These are phyloP conservation scores for Hypselothyrea guttata DNA, from an alignment of 2,888 invertebrate genomes.

Conservation along the genomic window DNA sequence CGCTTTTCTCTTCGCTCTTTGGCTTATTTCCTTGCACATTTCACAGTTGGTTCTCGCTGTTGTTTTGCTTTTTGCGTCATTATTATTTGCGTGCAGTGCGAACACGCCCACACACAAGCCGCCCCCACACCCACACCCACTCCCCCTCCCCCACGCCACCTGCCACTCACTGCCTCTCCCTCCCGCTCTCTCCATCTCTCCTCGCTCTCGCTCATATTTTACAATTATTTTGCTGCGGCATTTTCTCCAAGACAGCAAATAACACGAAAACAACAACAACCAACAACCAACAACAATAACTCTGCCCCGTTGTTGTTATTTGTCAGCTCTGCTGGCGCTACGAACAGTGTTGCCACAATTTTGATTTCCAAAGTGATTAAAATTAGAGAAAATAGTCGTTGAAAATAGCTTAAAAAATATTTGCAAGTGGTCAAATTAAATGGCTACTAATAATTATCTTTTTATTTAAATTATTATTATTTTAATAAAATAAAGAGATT, in stretches of 20 bases:
- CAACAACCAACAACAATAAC: constrained; percentile 36
- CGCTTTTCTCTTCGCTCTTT: background rate
- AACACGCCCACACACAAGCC: constrained; percentile 29
- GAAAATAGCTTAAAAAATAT: too few species aligned
- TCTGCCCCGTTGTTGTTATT: constrained; percentile 19
- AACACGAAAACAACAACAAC: constrained; percentile 53
- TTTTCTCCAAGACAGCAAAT: constrained; percentile 68
- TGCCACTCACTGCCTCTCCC: too few species aligned
- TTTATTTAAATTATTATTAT: too few species aligned
- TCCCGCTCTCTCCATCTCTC: constrained; percentile 5
- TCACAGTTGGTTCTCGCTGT: constrained; percentile 32
- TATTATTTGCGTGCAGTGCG: constrained; percentile 57
- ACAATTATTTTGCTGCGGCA: constrained; percentile 71
- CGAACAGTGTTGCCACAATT: too few species aligned
- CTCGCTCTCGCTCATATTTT: constrained; percentile 65
- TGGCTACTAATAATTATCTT: too few species aligned
- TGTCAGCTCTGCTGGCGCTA: constrained; percentile 26
- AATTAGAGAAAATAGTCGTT: too few species aligned
- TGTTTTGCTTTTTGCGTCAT: constrained; percentile 51
- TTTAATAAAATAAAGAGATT: too few species aligned
- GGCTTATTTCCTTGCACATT: constrained; percentile 30
- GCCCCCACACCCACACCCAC: constrained; percentile 32
- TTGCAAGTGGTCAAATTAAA: too few species aligned
- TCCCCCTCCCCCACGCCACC: background rate
- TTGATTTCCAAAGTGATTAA: too few species aligned